phyloP scores from a whole-genome alignment of 2,888 invertebrate species.

The Trichopoda pennipes region DNA sequence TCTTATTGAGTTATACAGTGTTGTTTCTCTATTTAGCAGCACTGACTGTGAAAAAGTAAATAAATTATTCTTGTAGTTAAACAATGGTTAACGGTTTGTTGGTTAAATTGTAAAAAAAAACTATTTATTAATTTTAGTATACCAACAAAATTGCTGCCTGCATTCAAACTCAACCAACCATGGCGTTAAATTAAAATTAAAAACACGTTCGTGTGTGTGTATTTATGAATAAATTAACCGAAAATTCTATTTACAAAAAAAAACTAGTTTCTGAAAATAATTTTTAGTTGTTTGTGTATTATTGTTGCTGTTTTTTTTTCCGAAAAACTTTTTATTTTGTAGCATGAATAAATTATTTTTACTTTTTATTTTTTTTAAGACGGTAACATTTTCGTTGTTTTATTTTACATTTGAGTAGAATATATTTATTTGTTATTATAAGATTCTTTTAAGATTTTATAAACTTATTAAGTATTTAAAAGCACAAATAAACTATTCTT shows the following conservation, averaged over 20 bases:
- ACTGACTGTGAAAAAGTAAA: neutral
- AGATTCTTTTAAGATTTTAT: neutral
- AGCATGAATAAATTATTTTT: neutral
- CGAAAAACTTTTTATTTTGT: neutral
- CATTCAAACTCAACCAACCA: constrained; percentile 49
- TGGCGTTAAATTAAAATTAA: constrained; percentile 23
- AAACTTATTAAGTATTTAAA: neutral
- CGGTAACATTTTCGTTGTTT: constrained; percentile 24
- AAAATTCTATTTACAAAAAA: constrained; percentile 21
- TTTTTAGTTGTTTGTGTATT: constrained; percentile 6
- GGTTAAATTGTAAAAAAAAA: neutral
- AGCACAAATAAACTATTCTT: constrained; percentile 15
- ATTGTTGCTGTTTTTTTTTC: too few relatives aligned
- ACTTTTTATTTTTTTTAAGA: constrained; percentile 10
- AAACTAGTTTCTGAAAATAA: constrained; percentile 23
- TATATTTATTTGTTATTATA: neutral
- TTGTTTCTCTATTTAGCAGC: too few relatives aligned
- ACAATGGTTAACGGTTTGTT: constrained; percentile 32
- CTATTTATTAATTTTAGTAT: neutral
- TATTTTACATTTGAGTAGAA: neutral
- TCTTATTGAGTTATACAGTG: too few relatives aligned
- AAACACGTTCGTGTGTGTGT: neutral
- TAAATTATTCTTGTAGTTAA: neutral
- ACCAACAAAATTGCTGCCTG: constrained; percentile 25
- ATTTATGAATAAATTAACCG: constrained; percentile 34